Evolutionary conservation across 2,888 invertebrate species (phyloP), one percentile per base, ranked within the genome.

Genomic region (Calephelis perditalis): DNA sequence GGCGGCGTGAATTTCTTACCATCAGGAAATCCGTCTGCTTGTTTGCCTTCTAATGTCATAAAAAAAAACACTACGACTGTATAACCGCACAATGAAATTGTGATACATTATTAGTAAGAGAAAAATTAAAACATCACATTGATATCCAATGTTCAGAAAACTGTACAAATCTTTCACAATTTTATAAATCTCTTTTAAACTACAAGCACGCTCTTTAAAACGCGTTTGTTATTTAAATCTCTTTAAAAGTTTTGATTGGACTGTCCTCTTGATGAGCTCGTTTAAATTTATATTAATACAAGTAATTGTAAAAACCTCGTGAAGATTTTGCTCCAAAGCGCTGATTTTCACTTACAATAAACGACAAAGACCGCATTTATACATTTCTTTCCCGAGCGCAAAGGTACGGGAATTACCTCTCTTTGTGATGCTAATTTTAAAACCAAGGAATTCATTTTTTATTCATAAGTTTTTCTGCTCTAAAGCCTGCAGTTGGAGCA

Each of bases 361-460:
- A 83, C 79, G 82, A 78, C 80, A 80, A 78, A 78, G 79, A 76
- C 75, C 74, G 73, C 82, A 77, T 81, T 86, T 82, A 82, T 82
- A 82, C 81, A 77, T 84, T 79, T 82, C 84, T 84, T 86, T 84
- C 78, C 76, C 80, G 75, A 77, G 78, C 81, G 84, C 81, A 76
- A 83, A 86, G 86, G 86, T 86, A 86, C 81, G 85, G 76, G 81
- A 88, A 88, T 88, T 86, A 85, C 87, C 86, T 84, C 83, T 84
- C 87, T 88, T 87, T 88, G 88, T 87, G 78, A 89, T 88, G 88
- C 86, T 87, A 89, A 89, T 89, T 88, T 89, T 83, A 86, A 87
- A 87, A 87, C 88, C 85, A 86, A 86, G 87, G 87, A 85, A 86
- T 89, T 88, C 88, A 88, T 89, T 87, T 87, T 88, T 88, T 89